Conservation (phyloP, 2,113 vertebrate genomes). For the Microcebus jonahi region DNA sequence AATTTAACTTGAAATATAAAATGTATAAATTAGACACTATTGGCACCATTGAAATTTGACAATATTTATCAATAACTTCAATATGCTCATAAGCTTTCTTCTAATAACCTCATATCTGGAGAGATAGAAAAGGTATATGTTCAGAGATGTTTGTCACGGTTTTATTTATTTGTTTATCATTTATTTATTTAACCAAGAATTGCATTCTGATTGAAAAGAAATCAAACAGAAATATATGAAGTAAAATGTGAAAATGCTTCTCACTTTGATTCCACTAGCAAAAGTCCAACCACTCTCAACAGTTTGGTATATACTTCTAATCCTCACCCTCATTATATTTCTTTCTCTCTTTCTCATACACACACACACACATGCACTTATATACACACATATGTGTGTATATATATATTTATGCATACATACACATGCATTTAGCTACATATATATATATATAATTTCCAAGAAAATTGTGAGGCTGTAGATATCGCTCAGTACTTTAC, state of each 20-base stretch:
- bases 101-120: background rate
- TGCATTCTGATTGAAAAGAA: background rate
- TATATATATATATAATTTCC: background rate
- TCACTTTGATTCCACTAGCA: background rate
- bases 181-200: background rate
- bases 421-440: background rate
- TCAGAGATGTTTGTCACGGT: background rate
- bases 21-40: background rate
- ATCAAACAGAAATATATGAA: background rate
- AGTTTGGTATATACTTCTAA: background rate
- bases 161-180: background rate
- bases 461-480: background rate
- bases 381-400: background rate
- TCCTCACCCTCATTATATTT: background rate
- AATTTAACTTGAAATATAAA: slow-evolving; percentile 29
- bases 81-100: background rate
- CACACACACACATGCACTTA: background rate
- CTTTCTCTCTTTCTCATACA: background rate
- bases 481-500: background rate
- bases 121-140: background rate
- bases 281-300: background rate
- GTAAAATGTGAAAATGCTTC: background rate
- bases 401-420: background rate
- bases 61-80: background rate
- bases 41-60: background rate